Conservation (phyloP, 2,797 vertebrate species). For the Myripristis murdjan region DNA sequence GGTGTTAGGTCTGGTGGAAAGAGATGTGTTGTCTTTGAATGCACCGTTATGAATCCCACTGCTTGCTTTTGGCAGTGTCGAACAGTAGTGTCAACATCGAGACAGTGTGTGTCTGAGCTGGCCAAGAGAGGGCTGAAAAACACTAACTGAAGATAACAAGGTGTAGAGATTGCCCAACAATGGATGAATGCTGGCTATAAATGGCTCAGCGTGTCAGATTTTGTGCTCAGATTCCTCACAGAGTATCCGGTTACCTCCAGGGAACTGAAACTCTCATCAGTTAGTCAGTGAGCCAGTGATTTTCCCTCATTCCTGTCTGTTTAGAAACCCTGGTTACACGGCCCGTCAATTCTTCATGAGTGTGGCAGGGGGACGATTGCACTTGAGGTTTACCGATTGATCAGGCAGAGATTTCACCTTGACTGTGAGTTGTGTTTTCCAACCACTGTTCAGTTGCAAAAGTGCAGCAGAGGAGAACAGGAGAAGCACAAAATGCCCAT, state of each 20-base stretch:
- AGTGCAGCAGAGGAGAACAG: slow-evolving; percentile 20
- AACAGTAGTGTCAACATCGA: background rate
- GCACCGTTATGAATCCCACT: background rate
- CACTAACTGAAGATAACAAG: background rate
- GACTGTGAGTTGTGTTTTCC: slow-evolving; percentile 13
- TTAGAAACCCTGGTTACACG: slow-evolving; percentile 14
- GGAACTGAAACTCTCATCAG: slow-evolving; percentile 37
- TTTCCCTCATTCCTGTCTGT: slow-evolving; percentile 24
- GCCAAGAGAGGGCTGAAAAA: slow-evolving; percentile 33
- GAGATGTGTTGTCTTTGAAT: background rate
- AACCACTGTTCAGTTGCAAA: slow-evolving; percentile 2
- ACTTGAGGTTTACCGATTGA: slow-evolving; percentile 12
- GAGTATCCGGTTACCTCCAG: slow-evolving; percentile 31
- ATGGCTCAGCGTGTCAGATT: slow-evolving; percentile 9
- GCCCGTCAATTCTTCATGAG: slow-evolving; percentile 58
- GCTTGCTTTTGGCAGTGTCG: background rate
- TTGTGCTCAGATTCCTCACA: slow-evolving; percentile 35
- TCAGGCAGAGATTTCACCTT: slow-evolving; percentile 39
- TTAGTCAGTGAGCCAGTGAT: slow-evolving; percentile 14
- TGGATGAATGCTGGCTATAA: background rate
- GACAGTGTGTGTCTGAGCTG: background rate
- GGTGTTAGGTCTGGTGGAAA: background rate
- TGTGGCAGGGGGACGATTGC: slow-evolving; percentile 5
- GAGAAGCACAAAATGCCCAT: slow-evolving; percentile 25
- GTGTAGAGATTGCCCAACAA: background rate